A percentile compares a stretch with the other conserved stretches of the same genome.
phyloP scores from a whole-genome alignment of 2,888 invertebrate genomes.

The Neoascia interrupta region DNA sequence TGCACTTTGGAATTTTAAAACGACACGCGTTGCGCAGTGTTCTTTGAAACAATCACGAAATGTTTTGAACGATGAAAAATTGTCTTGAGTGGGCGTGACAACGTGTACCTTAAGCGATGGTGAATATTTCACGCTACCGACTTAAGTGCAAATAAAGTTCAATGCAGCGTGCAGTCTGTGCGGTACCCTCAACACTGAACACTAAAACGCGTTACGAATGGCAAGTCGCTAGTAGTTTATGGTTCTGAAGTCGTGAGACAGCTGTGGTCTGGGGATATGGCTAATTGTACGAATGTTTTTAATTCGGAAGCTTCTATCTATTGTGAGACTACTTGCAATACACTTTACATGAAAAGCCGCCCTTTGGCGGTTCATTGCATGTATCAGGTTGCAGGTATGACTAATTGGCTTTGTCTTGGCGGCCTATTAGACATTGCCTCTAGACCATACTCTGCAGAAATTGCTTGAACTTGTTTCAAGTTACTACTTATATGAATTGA shows the following conservation, averaged over 20 bases:
- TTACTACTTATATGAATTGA: too few relatives aligned
- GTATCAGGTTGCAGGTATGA: too few relatives aligned
- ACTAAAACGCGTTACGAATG: too few relatives aligned
- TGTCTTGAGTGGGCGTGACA: constrained; percentile 38
- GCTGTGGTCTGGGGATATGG: constrained; percentile 32
- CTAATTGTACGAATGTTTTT: constrained; percentile 52
- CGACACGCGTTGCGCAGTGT: neutral
- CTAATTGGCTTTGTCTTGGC: too few relatives aligned
- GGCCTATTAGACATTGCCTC: too few relatives aligned
- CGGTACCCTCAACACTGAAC: too few relatives aligned
- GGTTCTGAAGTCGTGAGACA: constrained; percentile 38
- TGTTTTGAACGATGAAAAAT: neutral
- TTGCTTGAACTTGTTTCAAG: too few relatives aligned
- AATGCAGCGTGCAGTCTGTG: too few relatives aligned
- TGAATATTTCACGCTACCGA: constrained; percentile 30
- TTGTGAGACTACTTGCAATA: too few relatives aligned
- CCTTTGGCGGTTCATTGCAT: too few relatives aligned
- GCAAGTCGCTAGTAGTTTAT: constrained; percentile 5
- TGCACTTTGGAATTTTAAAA: constrained; percentile 18
- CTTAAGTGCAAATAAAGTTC: constrained; percentile 38
- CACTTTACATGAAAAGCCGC: too few relatives aligned
- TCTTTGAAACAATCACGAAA: neutral
- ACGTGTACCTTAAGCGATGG: neutral
- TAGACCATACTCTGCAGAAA: too few relatives aligned
- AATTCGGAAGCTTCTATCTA: constrained; percentile 5